Conservation (phyloP, 1,140 invertebrate species). For the Wiebesia pumilae region DNA sequence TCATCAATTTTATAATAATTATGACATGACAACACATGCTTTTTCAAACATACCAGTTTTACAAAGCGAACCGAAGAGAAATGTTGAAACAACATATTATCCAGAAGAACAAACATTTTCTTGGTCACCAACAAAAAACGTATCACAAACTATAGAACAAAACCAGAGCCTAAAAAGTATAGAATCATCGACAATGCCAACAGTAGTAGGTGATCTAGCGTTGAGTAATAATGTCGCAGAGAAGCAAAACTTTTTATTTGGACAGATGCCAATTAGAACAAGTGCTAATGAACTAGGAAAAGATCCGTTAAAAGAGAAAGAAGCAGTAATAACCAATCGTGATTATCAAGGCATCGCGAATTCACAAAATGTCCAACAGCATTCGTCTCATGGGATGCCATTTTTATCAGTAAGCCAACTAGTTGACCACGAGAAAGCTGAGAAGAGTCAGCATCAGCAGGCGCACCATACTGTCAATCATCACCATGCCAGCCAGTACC, state of each 20-base stretch:
- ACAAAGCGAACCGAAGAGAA: constrained; percentile 66
- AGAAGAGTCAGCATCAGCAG: constrained; percentile 67
- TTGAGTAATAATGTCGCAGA: constrained; percentile 74
- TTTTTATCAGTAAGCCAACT: constrained; percentile 81
- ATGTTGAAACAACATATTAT: constrained; percentile 66
- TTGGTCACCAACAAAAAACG: constrained; percentile 77
- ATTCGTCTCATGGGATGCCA: constrained; percentile 65
- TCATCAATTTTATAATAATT: constrained; percentile 74
- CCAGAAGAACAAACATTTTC: constrained; percentile 76
- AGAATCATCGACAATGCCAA: constrained; percentile 76
- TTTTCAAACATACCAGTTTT: constrained; percentile 69
- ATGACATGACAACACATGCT: constrained; percentile 67
- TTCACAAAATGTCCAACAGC: constrained; percentile 63
- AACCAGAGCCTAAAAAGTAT: constrained; percentile 64
- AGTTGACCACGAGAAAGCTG: constrained; percentile 78
- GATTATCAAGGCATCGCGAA: constrained; percentile 68
- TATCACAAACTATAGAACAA: constrained; percentile 70
- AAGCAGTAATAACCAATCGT: constrained; percentile 57
- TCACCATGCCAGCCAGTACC: constrained; percentile 56
- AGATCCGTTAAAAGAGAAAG: constrained; percentile 67
- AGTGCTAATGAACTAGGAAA: constrained; percentile 61
- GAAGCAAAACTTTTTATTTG: constrained; percentile 69
- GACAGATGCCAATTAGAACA: constrained; percentile 62
- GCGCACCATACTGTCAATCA: constrained; percentile 54
- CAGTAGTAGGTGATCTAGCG: constrained; percentile 78